Evolutionary conservation across 2,113 vertebrate genomes (phyloP).

Genomic region (Asarcornis scutulata): DNA sequence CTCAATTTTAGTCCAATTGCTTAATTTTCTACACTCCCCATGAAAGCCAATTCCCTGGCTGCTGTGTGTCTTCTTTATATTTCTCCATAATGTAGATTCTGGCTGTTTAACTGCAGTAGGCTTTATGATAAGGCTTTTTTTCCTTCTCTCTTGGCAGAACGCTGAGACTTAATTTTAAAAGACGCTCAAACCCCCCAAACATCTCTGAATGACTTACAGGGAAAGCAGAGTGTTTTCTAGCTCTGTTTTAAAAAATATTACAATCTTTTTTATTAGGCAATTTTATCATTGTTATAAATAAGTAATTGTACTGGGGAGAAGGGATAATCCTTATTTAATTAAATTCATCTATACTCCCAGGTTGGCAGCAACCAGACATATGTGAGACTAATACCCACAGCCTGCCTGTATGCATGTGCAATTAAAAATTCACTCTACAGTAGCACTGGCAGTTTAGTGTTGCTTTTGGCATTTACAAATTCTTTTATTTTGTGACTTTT

Average conservation of each 20-base stretch:
- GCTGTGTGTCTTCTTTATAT: constrained; percentile 76
- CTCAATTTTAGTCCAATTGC: constrained; percentile 72
- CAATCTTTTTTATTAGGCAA: constrained; percentile 82
- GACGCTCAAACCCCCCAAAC: constrained; percentile 68
- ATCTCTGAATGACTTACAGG: constrained; percentile 71
- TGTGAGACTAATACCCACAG: constrained; percentile 87
- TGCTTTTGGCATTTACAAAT: constrained; percentile 91
- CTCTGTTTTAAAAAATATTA: constrained; percentile 78
- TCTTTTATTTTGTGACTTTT: constrained; percentile 89
- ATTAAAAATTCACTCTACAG: constrained; percentile 89
- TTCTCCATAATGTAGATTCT: constrained; percentile 73
- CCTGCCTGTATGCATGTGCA: constrained; percentile 85
- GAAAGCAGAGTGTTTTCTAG: constrained; percentile 71
- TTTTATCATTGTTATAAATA: constrained; percentile 90
- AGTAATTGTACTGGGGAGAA: constrained; percentile 88
- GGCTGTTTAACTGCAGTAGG: constrained; percentile 76
- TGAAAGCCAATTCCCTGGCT: constrained; percentile 70
- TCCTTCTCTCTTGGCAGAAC: constrained; percentile 66
- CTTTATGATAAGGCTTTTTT: constrained; percentile 72
- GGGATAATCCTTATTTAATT: constrained; percentile 91
- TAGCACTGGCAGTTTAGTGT: constrained; percentile 87
- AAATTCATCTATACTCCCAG: constrained; percentile 90
- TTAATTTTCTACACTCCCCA: constrained; percentile 70
- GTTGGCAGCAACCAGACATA: constrained; percentile 88
- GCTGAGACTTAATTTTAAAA: constrained; percentile 80